Conservation (phyloP, 1,140 invertebrate species). For the Lordiphosa clarofinis region DNA sequence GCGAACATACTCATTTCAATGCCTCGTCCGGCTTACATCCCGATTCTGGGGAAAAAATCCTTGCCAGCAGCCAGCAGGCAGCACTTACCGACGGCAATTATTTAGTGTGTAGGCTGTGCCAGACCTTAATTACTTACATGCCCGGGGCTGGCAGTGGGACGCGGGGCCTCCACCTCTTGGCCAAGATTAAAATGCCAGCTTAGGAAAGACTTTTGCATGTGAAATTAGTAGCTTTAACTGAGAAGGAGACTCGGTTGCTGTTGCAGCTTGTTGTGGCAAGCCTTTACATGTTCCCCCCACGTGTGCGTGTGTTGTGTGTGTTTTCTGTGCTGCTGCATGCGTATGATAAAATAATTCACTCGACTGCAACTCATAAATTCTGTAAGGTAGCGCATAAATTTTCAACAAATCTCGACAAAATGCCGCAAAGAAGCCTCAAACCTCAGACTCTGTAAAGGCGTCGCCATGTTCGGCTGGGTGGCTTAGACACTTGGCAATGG, state of each 20-base stretch:
- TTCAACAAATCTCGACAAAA: slow-evolving; percentile 75
- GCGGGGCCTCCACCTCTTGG: slow-evolving; percentile 43
- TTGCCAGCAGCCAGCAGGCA: slow-evolving; percentile 13
- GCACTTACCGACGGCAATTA: slow-evolving; percentile 39
- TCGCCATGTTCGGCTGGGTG: slow-evolving; percentile 1
- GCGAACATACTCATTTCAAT: slow-evolving; percentile 16
- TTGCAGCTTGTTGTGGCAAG: slow-evolving; percentile 69
- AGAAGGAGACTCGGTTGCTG: slow-evolving; percentile 17
- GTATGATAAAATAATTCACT: slow-evolving; percentile 78
- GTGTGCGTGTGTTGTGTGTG: slow-evolving; percentile 22
- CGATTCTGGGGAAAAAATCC: slow-evolving; percentile 20
- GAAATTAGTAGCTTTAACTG: slow-evolving; percentile 75
- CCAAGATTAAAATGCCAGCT: slow-evolving; percentile 74
- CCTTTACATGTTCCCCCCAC: slow-evolving; percentile 25
- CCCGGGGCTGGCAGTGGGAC: slow-evolving; percentile 20
- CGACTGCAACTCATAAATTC: slow-evolving; percentile 78
- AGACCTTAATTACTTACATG: slow-evolving; percentile 71
- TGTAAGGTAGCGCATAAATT: slow-evolving; percentile 77
- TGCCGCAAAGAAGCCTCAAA: slow-evolving; percentile 70
- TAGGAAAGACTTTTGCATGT: slow-evolving; percentile 75
- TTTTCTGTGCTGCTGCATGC: slow-evolving; percentile 67
- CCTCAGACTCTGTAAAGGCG: slow-evolving; percentile 36
- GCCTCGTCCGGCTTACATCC: slow-evolving; percentile 37
- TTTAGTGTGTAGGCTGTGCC: slow-evolving; percentile 67
- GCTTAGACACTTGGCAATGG: slow-evolving; percentile 22